Evolutionary conservation across 2,113 vertebrate species (phyloP), one percentile per base, ranked within the genome.

Genomic region (Neogale vison): DNA sequence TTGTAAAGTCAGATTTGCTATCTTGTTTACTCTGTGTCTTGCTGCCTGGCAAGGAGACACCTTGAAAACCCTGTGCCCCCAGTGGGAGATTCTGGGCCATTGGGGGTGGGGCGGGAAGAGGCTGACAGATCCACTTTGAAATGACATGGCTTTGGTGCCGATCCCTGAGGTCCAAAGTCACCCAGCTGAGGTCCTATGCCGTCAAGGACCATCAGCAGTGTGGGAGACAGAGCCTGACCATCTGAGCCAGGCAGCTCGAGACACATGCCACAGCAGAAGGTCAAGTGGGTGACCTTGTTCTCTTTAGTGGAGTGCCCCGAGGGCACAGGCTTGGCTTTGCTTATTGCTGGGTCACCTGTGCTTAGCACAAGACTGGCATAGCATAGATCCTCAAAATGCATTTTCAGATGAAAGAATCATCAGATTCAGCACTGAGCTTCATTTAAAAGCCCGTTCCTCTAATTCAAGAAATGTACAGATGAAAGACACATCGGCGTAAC

Each of bases 281-380:
- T 31, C 4, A 12, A 39, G 50, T 5, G 9, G 3, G 39, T 13
- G 24, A 12, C 7, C 12, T 55, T 7, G 2, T 47, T 21, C 61
- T 39, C 36, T 55, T 31, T 7, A 39, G 42, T 4, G n/a, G 34
- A 7, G 6, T 9, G 24, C 20, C 45, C 8, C 0, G 3, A 15
- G n/a, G 14, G 34, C 20, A 50, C 15, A 7, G 2, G 12, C 52
- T 39, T 15, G 9, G 10, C 55, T 55, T 79, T 4, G 3, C 2
- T 29, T 24, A 36, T n/a, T 50, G n/a, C 26, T n/a, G 2, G 18
- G 0, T 42, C 26, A 14, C 57, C 79, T 34, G n/a, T 15, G 0
- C 23, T 9, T 65, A 34, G 81, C 50, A 12, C n/a, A 24, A 50
- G 45, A 45, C 39, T 10, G 21, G 79, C 63, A 81, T 17, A 52